These are phyloP conservation scores for Phalacrocorax pelagicus DNA, from an alignment of 2,113 vertebrate species.

Conservation along the genomic window DNA sequence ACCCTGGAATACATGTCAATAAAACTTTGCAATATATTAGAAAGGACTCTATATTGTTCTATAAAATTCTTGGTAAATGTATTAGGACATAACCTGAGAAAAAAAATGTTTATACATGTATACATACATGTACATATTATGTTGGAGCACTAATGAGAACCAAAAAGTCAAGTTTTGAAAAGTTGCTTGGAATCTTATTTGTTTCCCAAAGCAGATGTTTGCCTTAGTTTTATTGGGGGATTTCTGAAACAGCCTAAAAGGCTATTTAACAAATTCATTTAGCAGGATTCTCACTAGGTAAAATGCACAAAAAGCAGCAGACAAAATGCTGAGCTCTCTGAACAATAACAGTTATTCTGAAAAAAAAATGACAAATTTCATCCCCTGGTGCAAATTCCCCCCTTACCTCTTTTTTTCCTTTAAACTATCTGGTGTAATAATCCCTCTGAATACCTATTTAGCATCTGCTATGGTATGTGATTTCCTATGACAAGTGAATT, in stretches of 20 bases:
- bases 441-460: not conserved
- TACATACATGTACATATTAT: not conserved
- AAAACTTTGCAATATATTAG: conserved; percentile 24
- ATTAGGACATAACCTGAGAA: not conserved
- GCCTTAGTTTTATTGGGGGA: not conserved
- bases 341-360: not conserved
- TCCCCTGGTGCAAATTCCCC: not conserved
- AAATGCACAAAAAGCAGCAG: not conserved
- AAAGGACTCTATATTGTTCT: not conserved
- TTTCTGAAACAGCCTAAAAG: not conserved
- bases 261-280: not conserved
- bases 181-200: not conserved
- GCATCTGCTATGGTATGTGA: not conserved
- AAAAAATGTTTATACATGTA: not conserved
- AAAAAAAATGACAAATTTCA: not conserved
- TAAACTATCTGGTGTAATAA: not conserved
- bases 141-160: not conserved
- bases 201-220: not conserved
- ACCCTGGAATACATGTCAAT: not conserved
- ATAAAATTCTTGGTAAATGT: conserved; percentile 9
- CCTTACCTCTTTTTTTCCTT: not conserved
- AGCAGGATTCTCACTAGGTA: not conserved
- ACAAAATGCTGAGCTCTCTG: not conserved
- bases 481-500: conserved; percentile 14
- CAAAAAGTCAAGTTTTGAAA: not conserved